Percentiles rank a stretch among this genome's conserved stretches.
phyloP scores from a whole-genome alignment of 2,888 invertebrate species.

The Amphimallon solstitiale region DNA sequence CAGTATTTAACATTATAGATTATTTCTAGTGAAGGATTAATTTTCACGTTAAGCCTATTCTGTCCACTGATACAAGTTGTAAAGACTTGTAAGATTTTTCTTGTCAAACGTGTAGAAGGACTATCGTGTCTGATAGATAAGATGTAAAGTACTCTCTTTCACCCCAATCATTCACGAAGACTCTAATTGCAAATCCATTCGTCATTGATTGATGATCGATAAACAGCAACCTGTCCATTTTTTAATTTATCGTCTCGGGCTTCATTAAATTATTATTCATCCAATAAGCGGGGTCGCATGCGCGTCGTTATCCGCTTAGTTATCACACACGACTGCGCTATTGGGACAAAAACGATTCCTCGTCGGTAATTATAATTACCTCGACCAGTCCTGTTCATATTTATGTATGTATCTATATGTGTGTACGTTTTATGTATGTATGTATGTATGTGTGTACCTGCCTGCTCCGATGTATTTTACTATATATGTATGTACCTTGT shows the following conservation, averaged over 20 bases:
- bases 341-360: constrained; percentile 6
- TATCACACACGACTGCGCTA: constrained; percentile 4
- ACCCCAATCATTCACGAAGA: background rate
- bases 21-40: too few relatives aligned
- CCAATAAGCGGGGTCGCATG: background rate
- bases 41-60: too few relatives aligned
- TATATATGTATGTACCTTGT: background rate
- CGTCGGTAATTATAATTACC: constrained; percentile 12
- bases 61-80: too few relatives aligned
- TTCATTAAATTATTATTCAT: constrained; percentile 7
- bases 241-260: background rate
- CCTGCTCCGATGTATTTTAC: too few relatives aligned
- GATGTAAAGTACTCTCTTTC: background rate
- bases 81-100: too few relatives aligned
- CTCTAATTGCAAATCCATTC: constrained; percentile 7
- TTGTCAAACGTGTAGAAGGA: too few relatives aligned
- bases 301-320: constrained; percentile 1
- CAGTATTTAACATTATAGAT: too few relatives aligned
- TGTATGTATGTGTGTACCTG: too few relatives aligned
- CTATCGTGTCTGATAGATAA: too few relatives aligned
- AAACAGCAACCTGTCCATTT: background rate
- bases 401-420: background rate
- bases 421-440: too few relatives aligned
- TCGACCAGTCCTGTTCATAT: constrained; percentile 1
- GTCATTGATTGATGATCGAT: constrained; percentile 10